Percentiles rank a stretch among this genome's conserved stretches.
phyloP scores from a whole-genome alignment of 2,888 invertebrate species.

The Anodontia alba region DNA sequence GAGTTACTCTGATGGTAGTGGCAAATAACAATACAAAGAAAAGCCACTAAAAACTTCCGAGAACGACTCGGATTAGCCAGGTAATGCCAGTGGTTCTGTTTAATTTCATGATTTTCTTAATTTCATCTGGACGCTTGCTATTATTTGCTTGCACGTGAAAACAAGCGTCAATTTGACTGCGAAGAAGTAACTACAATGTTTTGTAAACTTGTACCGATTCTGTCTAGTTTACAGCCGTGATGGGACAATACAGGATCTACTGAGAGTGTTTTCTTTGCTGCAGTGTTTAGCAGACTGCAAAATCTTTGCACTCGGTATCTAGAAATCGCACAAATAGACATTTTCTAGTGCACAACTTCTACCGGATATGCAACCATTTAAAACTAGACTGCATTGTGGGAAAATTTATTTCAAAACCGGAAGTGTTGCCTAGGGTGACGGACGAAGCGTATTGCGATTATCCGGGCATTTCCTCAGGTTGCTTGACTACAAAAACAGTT shows the following conservation, averaged over 20 bases:
- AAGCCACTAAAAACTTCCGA: no score
- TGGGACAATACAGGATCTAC: no score
- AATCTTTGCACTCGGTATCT: background rate
- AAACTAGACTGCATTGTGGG: background rate
- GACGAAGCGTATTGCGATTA: slow-evolving; percentile 56
- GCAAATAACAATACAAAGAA: no score
- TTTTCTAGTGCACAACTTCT: background rate
- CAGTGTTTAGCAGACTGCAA: background rate
- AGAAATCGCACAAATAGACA: background rate
- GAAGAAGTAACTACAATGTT: background rate
- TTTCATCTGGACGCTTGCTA: background rate
- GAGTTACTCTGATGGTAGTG: no score
- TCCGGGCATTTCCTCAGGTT: slow-evolving; percentile 67
- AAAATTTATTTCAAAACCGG: slow-evolving; percentile 16
- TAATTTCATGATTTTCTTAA: no score
- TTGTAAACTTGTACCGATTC: background rate
- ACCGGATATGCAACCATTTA: background rate
- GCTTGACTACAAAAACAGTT: slow-evolving; percentile 64
- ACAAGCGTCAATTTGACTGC: background rate
- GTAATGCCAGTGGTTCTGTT: no score
- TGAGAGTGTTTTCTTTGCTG: no score
- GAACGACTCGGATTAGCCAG: no score
- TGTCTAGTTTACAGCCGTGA: background rate
- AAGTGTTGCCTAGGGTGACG: slow-evolving; percentile 54
- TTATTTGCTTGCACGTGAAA: background rate